phyloP scores from a whole-genome alignment of 2,888 invertebrate species.

The Clitarchus hookeri region DNA sequence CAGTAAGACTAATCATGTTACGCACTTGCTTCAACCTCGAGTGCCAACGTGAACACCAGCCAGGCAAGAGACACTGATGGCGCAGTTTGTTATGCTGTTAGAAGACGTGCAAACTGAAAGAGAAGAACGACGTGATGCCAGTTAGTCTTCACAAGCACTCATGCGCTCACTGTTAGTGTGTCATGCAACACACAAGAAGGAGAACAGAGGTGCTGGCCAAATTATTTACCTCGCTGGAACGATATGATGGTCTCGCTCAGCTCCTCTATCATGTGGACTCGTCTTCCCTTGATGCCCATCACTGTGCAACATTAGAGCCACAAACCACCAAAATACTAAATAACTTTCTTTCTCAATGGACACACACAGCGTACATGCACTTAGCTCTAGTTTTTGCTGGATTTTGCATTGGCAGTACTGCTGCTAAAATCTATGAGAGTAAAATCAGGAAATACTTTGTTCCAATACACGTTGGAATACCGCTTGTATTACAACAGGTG shows the following conservation, averaged over 20 bases:
- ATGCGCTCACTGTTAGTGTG: constrained; percentile 2
- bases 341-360: neutral
- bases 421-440: neutral
- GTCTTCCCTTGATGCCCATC: constrained; percentile 98
- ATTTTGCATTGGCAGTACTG: no score
- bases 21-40: neutral
- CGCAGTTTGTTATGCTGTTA: neutral
- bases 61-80: neutral
- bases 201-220: neutral
- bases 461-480: neutral
- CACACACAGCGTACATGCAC: neutral
- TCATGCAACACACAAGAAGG: neutral
- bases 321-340: constrained; percentile 16
- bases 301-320: constrained; percentile 64
- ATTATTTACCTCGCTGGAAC: constrained; percentile 95
- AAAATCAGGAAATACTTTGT: neutral
- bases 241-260: constrained; percentile 98
- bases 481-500: neutral
- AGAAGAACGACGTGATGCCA: constrained; percentile 7
- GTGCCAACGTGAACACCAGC: neutral
- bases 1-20: neutral
- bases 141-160: neutral
- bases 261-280: constrained; percentile 98
- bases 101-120: neutral
- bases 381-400: no score